phyloP scores from a whole-genome alignment of 2,888 invertebrate genomes.

The Aleiodes alternator region DNA sequence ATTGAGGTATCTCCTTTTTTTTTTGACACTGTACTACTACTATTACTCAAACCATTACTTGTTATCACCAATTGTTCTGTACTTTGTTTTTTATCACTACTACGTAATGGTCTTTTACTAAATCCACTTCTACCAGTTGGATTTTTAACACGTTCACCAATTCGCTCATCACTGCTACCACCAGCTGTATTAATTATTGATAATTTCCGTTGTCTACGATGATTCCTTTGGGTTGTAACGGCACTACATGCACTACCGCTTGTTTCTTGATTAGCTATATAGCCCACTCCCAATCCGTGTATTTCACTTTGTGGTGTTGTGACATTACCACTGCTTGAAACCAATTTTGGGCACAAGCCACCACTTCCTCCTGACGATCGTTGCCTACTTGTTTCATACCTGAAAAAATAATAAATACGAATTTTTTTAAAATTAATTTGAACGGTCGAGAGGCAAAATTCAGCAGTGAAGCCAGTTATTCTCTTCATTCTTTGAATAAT shows the following conservation, averaged over 20 bases:
- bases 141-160: slow-evolving; percentile 1
- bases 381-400: slow-evolving; percentile 75
- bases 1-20: slow-evolving; percentile 65
- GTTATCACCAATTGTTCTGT: slow-evolving; percentile 66
- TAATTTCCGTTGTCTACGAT: slow-evolving; percentile 71
- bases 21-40: slow-evolving; percentile 64
- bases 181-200: slow-evolving; percentile 68
- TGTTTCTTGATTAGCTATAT: slow-evolving; percentile 71
- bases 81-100: slow-evolving; percentile 52
- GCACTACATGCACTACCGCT: slow-evolving; percentile 64
- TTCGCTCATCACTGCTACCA: slow-evolving; percentile 51
- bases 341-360: slow-evolving; percentile 72
- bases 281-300: slow-evolving; percentile 71
- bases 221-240: slow-evolving; percentile 66
- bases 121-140: slow-evolving; percentile 51
- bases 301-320: neutral
- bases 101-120: slow-evolving; percentile 65
- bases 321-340: slow-evolving; percentile 68
- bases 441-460: too few relatives aligned
- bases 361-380: slow-evolving; percentile 71
- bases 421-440: too few relatives aligned
- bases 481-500: too few relatives aligned
- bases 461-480: too few relatives aligned
- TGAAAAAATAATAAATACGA: slow-evolving; percentile 57
- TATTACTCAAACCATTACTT: slow-evolving; percentile 68